Evolutionary conservation across 1,140 invertebrate species (phyloP).

Genomic region (Cataglyphis hispanica): DNA sequence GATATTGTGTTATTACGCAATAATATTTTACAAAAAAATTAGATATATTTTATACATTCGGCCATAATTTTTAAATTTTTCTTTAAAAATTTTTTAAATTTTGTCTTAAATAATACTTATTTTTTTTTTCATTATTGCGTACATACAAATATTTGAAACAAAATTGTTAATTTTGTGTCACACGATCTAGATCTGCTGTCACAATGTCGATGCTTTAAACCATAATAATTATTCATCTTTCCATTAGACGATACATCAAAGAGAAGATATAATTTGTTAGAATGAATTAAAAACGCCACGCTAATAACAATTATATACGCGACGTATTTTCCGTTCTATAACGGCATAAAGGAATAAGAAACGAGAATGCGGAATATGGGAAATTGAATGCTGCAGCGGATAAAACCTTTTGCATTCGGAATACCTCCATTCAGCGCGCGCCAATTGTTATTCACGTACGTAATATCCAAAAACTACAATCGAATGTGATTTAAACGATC

Average conservation of each 20-base stretch:
- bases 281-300: conserved; percentile 41
- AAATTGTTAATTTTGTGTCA: conserved; percentile 3
- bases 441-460: conserved; percentile 27
- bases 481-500: conserved; percentile 51
- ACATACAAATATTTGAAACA: conserved; percentile 5
- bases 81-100: no score
- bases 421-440: not conserved
- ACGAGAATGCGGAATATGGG: conserved; percentile 33
- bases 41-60: no score
- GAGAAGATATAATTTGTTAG: not conserved
- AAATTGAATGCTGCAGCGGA: conserved; percentile 50
- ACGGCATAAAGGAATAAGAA: conserved; percentile 36
- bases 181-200: not conserved
- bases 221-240: conserved; percentile 48
- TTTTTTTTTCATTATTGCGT: not conserved
- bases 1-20: no score
- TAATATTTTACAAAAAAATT: no score
- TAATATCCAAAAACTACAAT: conserved; percentile 56
- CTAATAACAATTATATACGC: conserved; percentile 50
- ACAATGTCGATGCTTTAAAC: conserved; percentile 28
- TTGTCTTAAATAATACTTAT: no score
- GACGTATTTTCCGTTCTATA: not conserved
- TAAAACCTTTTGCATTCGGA: conserved; percentile 50
- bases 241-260: conserved; percentile 38
- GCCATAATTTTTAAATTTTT: not conserved